A percentile compares a stretch with the other conserved stretches of the same genome.
Conservation (phyloP, 2,888 invertebrate genomes). For the Catonia carolina region DNA sequence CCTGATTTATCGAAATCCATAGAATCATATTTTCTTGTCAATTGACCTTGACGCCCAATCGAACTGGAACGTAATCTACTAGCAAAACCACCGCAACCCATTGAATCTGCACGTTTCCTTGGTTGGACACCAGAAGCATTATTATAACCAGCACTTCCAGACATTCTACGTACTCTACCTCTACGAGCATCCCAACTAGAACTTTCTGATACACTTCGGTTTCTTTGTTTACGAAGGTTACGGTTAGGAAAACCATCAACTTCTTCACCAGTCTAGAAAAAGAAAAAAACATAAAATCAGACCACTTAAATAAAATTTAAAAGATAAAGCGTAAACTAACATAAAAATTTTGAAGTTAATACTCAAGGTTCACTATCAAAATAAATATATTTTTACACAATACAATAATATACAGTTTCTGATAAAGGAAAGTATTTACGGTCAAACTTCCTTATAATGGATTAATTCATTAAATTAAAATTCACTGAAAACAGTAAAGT, state of each 20-base stretch:
- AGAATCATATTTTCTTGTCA: too few species aligned
- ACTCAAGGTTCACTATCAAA: neutral
- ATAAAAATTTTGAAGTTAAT: neutral
- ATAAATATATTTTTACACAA: too few species aligned
- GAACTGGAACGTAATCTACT: neutral
- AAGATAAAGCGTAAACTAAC: neutral
- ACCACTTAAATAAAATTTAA: neutral
- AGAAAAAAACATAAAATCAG: slow-evolving; percentile 22
- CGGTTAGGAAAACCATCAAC: slow-evolving; percentile 49
- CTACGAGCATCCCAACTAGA: slow-evolving; percentile 25
- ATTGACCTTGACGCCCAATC: neutral
- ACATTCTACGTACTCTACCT: neutral
- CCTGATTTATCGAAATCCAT: too few species aligned
- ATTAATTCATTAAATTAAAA: too few species aligned
- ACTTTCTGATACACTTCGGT: slow-evolving; percentile 62
- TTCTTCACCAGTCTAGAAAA: slow-evolving; percentile 54
- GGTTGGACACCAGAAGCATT: neutral
- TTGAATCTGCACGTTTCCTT: slow-evolving; percentile 19
- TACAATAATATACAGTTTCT: too few species aligned
- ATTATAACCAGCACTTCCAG: neutral
- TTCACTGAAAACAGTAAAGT: too few species aligned
- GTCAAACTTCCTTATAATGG: too few species aligned
- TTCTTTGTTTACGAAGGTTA: slow-evolving; percentile 49
- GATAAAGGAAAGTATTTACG: too few species aligned
- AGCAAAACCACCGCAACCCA: slow-evolving; percentile 9